phyloP scores from a whole-genome alignment of 2,888 invertebrate genomes.

The Imbricaverruca yamaguchii region DNA sequence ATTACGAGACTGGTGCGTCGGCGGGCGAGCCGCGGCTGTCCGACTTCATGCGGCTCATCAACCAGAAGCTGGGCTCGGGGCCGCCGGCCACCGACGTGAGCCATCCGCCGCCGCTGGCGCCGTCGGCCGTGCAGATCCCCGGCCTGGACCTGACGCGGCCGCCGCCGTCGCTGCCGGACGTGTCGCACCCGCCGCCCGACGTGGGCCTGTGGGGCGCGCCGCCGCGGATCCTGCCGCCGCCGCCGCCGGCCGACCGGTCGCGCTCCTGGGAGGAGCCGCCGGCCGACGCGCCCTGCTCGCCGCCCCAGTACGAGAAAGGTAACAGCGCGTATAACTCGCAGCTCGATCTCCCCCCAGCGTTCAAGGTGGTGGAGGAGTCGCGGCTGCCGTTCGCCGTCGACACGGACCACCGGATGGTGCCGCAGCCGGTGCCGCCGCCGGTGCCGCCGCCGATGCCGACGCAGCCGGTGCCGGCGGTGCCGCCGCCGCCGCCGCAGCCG shows the following conservation, averaged over 20 bases:
- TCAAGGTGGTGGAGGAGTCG: neutral
- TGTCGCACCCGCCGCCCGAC: neutral
- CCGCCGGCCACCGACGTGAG: neutral
- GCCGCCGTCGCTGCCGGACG: neutral
- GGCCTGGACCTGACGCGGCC: constrained; percentile 21
- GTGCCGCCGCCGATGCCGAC: neutral
- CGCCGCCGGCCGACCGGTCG: neutral
- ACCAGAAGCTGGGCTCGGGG: neutral
- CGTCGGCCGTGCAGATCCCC: neutral
- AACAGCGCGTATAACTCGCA: constrained; percentile 8
- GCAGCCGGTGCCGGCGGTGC: neutral
- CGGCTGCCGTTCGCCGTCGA: neutral
- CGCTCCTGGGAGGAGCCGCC: constrained; percentile 2
- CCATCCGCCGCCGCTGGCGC: neutral
- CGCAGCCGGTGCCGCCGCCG: neutral
- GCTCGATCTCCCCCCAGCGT: constrained; percentile 6
- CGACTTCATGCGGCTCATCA: neutral
- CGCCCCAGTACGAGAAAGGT: constrained; percentile 14
- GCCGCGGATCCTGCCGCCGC: too few species aligned
- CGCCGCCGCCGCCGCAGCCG: neutral
- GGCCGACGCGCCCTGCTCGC: constrained; percentile 1
- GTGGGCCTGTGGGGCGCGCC: neutral
- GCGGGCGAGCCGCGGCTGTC: neutral
- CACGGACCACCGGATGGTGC: constrained; percentile 5
- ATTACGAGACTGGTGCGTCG: neutral